Evolutionary conservation across 2,888 invertebrate genomes (phyloP), one percentile per base, ranked within the genome.

Genomic region (Plagodis pulveraria): DNA sequence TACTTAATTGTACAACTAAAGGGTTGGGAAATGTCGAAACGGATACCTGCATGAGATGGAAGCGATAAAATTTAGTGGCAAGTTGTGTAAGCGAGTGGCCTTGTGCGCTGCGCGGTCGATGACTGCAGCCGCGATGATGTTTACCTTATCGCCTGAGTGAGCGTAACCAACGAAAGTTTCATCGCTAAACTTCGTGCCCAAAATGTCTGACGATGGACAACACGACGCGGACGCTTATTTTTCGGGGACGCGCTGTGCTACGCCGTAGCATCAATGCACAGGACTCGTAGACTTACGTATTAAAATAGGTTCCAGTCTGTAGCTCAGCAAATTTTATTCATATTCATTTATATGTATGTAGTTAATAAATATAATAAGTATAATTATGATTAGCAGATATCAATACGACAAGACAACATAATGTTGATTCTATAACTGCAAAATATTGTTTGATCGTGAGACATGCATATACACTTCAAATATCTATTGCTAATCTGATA

Each of bases 1-100:
- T 11, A 56, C 45, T 41, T 50, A 64, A 64, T 65, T 60, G 54
- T 48, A 54, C 58, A 58, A 65, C 46, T 38, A 46, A 57, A 64
- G 62, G 61, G 63, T 57, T 60, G 33, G 56, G 53, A 51, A 45
- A 63, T 60, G 54, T 62, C 48, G 56, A 60, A 62, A 58, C 45
- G 47, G 49, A 64, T 63, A 47, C 57, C 57, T 66, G 65, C 49
- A 65, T 70, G 67, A 73, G 64, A 72, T 72, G 69, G 68, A 72
- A 78, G 75, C 76, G 77, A 83, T 81, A 81, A 82, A 80, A 76
- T 83, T 78, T 79, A 52, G 77, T 81, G 76, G 74, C 66, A 65
- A 77, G 84, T 88, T 89, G 88, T 87, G 86, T 87, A 89, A 89
- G 90, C 82, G 83, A 80, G 72, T 89, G 89, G 90, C 89, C 89